phyloP scores from a whole-genome alignment of 2,888 invertebrate species.

The Minunthozetes semirufus region DNA sequence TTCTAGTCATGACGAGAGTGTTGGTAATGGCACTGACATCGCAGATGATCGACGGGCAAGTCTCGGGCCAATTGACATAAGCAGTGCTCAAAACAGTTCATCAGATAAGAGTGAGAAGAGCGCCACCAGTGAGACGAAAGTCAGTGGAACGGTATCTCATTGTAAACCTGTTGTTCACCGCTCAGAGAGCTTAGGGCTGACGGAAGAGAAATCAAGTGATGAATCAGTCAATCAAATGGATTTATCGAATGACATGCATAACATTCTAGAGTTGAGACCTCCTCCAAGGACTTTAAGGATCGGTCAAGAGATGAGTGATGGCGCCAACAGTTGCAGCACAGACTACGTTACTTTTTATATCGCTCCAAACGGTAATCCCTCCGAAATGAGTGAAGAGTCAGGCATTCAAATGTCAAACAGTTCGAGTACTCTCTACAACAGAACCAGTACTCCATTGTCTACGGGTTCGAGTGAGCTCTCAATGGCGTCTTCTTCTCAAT shows the following conservation, averaged over 20 bases:
- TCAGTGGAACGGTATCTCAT: not conserved
- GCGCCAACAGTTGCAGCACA: slow-evolving; percentile 31
- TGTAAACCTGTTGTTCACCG: not conserved
- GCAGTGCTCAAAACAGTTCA: not conserved
- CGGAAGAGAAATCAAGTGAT: slow-evolving; percentile 45
- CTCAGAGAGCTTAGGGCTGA: not conserved
- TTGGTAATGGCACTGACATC: not conserved
- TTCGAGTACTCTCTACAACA: slow-evolving; percentile 16
- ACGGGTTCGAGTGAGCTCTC: slow-evolving; percentile 32
- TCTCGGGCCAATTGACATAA: slow-evolving; percentile 22
- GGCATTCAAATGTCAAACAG: slow-evolving; percentile 16
- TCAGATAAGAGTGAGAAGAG: not conserved
- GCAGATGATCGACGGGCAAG: slow-evolving; percentile 5
- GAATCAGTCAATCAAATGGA: slow-evolving; percentile 43
- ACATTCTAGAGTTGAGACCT: slow-evolving; percentile 37
- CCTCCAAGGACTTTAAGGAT: slow-evolving; percentile 36
- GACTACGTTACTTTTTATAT: slow-evolving; percentile 43
- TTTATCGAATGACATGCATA: slow-evolving; percentile 6
- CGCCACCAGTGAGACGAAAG: not conserved
- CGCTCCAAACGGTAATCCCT: slow-evolving; percentile 9
- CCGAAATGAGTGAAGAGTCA: slow-evolving; percentile 20
- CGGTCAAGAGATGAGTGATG: slow-evolving; percentile 36
- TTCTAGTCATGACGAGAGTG: slow-evolving; percentile 34
- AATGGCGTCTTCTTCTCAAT: slow-evolving; percentile 33
- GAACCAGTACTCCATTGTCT: slow-evolving; percentile 33